A percentile compares a stretch with the other conserved stretches of the same genome.
Evolutionary conservation across 2,113 vertebrate genomes (phyloP).

Genomic region (Garra rufa): DNA sequence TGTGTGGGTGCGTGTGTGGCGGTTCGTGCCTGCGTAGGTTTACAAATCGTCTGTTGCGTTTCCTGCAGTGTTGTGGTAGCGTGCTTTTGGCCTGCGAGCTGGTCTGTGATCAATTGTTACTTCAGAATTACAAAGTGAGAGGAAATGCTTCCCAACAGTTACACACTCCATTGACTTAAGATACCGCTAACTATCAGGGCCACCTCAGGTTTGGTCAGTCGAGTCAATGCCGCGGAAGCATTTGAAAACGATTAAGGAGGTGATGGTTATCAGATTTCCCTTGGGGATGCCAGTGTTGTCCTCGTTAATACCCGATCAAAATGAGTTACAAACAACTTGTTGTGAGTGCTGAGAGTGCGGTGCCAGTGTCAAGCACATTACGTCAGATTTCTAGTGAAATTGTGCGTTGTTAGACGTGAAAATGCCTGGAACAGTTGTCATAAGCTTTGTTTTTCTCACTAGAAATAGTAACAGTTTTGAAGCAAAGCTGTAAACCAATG

Average conservation of each 20-base stretch:
- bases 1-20: constrained; percentile 26
- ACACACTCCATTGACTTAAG: constrained; percentile 57
- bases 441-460: neutral
- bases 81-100: constrained; percentile 33
- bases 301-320: constrained; percentile 42
- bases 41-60: constrained; percentile 54
- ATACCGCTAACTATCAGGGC: constrained; percentile 47
- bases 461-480: neutral
- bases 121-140: constrained; percentile 54
- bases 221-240: constrained; percentile 56
- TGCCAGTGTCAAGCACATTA: neutral
- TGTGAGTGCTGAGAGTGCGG: neutral
- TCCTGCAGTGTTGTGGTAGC: constrained; percentile 54
- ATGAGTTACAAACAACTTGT: constrained; percentile 32
- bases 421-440: neutral
- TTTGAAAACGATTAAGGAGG: constrained; percentile 74
- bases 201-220: constrained; percentile 46
- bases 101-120: constrained; percentile 60
- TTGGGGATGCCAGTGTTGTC: constrained; percentile 36
- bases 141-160: constrained; percentile 56
- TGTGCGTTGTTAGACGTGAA: neutral
- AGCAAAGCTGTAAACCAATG: neutral
- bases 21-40: constrained; percentile 37
- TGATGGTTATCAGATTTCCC: constrained; percentile 71
- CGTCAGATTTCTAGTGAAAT: neutral